Evolutionary conservation across 2,888 invertebrate genomes (phyloP).

Genomic region (Ctena decussata): DNA sequence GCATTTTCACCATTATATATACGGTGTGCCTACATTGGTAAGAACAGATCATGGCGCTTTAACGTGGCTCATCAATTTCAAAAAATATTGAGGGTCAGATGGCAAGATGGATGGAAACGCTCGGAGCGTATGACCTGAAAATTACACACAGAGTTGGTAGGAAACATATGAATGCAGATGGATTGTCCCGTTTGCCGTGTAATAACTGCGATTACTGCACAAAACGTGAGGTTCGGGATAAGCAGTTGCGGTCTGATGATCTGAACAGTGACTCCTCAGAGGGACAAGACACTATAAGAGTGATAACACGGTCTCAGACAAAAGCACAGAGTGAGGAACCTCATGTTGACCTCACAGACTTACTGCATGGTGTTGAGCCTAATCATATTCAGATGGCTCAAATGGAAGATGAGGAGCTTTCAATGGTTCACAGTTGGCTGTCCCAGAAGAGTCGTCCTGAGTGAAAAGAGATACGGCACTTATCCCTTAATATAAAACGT

Average conservation of each 20-base stretch:
- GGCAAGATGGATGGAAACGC: slow-evolving; percentile 7
- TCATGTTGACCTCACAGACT: no score
- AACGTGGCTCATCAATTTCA: not conserved
- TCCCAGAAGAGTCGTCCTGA: not conserved
- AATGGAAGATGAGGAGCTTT: not conserved
- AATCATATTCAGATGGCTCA: not conserved
- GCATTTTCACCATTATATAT: slow-evolving; percentile 19
- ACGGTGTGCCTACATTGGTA: not conserved
- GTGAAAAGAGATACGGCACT: not conserved
- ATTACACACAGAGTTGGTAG: no score
- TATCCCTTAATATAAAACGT: not conserved
- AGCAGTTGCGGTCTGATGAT: not conserved
- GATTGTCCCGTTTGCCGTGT: not conserved
- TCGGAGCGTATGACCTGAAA: slow-evolving; percentile 12
- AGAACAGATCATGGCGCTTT: not conserved
- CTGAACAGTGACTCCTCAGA: not conserved
- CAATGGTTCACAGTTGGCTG: not conserved
- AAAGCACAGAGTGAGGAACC: not conserved
- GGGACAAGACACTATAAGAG: no score
- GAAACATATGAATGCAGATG: not conserved
- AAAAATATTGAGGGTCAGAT: slow-evolving; percentile 8
- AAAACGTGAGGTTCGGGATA: not conserved
- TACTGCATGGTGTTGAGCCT: no score
- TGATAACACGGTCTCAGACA: not conserved
- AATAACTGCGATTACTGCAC: not conserved